Evolutionary conservation across 2,888 invertebrate species (phyloP), one percentile per base, ranked within the genome.

Genomic region (Amphipoea lucens): DNA sequence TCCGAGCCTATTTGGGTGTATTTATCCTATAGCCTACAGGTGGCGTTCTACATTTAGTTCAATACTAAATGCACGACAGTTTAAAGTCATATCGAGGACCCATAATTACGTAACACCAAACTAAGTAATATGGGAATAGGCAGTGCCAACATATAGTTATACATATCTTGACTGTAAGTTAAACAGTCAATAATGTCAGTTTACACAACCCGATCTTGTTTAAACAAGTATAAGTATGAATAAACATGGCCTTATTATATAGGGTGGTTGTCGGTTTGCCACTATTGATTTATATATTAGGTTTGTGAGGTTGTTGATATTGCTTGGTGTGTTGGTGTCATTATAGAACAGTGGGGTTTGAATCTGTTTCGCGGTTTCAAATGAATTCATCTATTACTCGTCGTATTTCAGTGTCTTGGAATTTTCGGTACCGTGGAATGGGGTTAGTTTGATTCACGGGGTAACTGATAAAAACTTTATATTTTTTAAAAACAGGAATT

Each of bases 151-250:
- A 76, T 76, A 75, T 74, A 78, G 65, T 62, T 70, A 71, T 76
- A 73, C 42, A 57, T 63, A 83, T 72, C 83, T 76, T 67, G 78
- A 73, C 68, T 73, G 62, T 73, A 79, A 87, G 83, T 81, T 81
- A 87, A 89, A 89, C 87, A 88, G 74, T 48, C 17, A 23, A 67
- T 81, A 68, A 75, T 71, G 69, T 75, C 66, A 71, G 85, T 79
- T 83, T 85, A 87, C 76, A 80, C 62, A 89, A 87, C 75, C 71
- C 65, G 76, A 81, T 78, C 89, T 78, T 88, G 85, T 82, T 83
- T 81, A 77, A 78, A 81, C 78, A 83, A 87, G 66, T 80, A n/a
- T 87, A 82, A 89, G 80, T 85, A 83, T 88, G 89, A 89, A 88
- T 88, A 87, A 88, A 81, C 82, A 85, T 89, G 80, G 77, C 76